Evolutionary conservation across 2,797 vertebrate genomes (phyloP), one percentile per base, ranked within the genome.

Genomic region (Catharus ustulatus): DNA sequence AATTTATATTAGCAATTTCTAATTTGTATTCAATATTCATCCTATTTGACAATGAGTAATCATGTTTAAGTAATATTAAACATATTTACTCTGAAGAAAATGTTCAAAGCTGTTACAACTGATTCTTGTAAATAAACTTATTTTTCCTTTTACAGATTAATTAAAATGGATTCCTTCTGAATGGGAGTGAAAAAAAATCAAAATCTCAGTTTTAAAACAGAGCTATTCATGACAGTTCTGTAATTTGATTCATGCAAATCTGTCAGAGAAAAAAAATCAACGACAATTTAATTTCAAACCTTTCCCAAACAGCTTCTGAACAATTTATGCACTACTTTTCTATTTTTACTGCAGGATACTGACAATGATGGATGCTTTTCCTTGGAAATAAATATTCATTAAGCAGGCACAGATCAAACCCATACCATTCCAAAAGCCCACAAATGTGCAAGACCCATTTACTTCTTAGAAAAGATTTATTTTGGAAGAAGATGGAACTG

Each of bases 321-420:
- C 91, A 96, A 95, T 96, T 93, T 98, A 97, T 97, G 84, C 55
- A 78, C 92, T 93, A 84, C 93, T 96, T 96, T 97, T 94, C 93
- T 96, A 94, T 96, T 98, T 98, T 97, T 97, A 97, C 90, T 96
- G 78, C 89, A 91, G 71, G 67, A 96, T 97, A 97, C 97, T 96
- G 96, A 97, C 96, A 98, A 97, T 97, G 97, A 98, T 97, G 87
- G 97, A 98, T 97, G 91, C 38, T 96, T 98, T 98, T 95, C 95
- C 96, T 79, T 94, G 68, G 64, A 97, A 97, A 98, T 97, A 97
- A 96, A 97, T 98, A 97, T 98, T 97, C 96, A 97, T 96, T 97
- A 96, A 96, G 87, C 76, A 96, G 76, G 55, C 51, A 95, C 45
- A 96, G 71, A 97, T 97, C 94, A 97, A 97, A 97, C 95, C 86